A percentile compares a stretch with the other conserved stretches of the same genome.
Evolutionary conservation across 2,113 vertebrate genomes (phyloP).

Genomic region (Brachionichthys hirsutus): DNA sequence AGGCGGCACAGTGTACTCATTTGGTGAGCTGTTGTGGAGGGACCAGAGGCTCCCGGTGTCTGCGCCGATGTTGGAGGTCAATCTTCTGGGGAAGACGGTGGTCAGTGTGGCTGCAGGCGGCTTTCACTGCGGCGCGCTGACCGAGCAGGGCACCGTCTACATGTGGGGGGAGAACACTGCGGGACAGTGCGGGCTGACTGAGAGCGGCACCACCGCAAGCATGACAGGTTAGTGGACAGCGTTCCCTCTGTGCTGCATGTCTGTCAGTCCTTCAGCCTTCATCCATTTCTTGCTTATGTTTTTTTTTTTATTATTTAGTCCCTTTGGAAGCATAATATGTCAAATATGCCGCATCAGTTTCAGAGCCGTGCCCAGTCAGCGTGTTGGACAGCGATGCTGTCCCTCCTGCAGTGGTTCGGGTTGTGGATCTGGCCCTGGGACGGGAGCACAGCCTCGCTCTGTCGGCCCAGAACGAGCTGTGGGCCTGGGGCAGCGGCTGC

Average conservation of each 20-base stretch:
- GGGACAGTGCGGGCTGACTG: slow-evolving; percentile 87
- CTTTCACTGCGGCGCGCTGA: slow-evolving; percentile 89
- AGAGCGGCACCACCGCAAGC: slow-evolving; percentile 44
- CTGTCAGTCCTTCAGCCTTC: not conserved
- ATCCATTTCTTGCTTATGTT: not conserved
- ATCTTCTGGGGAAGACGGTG: slow-evolving; percentile 78
- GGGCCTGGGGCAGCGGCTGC: slow-evolving; percentile 97
- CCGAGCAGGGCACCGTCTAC: slow-evolving; percentile 82
- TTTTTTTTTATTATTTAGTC: not conserved
- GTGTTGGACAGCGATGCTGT: slow-evolving; percentile 85
- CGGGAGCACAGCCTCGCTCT: slow-evolving; percentile 91
- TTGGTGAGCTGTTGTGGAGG: slow-evolving; percentile 88
- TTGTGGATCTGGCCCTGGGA: slow-evolving; percentile 88
- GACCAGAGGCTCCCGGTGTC: slow-evolving; percentile 59
- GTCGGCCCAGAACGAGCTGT: slow-evolving; percentile 88
- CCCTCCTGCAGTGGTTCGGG: slow-evolving; percentile 78
- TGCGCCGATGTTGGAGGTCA: slow-evolving; percentile 81
- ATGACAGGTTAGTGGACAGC: slow-evolving; percentile 47
- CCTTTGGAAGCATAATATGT: not conserved
- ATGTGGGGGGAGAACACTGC: slow-evolving; percentile 96
- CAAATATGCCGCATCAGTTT: slow-evolving; percentile 61
- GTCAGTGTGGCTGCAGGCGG: slow-evolving; percentile 87
- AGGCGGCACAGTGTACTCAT: slow-evolving; percentile 92
- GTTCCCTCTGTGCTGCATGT: not conserved
- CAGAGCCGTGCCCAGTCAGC: slow-evolving; percentile 80